Evolutionary conservation across 2,113 vertebrate genomes (phyloP).

Genomic region (Cryptoleucopteryx plumbea): DNA sequence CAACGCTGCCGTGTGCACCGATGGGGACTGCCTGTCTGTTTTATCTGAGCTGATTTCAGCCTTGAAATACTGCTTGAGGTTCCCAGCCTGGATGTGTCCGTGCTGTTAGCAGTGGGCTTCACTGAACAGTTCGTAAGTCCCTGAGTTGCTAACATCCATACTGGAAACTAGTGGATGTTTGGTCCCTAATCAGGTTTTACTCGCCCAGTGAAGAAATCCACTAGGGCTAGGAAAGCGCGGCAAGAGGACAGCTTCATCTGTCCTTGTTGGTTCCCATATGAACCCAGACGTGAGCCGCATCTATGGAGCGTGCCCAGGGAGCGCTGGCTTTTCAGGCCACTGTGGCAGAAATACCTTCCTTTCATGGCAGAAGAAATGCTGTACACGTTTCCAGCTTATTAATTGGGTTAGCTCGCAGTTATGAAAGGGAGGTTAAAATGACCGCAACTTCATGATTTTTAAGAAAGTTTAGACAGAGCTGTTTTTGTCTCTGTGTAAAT

Average conservation of each 20-base stretch:
- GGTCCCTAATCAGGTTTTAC: neutral
- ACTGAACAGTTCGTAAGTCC: neutral
- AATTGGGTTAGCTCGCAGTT: neutral
- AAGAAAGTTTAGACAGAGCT: neutral
- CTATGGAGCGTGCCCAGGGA: accelerated
- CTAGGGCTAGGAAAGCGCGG: neutral
- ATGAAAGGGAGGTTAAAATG: neutral
- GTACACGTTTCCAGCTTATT: accelerated
- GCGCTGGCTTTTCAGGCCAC: neutral
- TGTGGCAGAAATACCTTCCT: neutral
- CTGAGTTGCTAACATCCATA: neutral
- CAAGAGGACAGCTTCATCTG: neutral
- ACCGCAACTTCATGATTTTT: neutral
- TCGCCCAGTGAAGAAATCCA: neutral
- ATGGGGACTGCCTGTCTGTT: neutral
- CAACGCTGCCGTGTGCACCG: accelerated
- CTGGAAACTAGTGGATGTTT: neutral
- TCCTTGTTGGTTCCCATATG: neutral
- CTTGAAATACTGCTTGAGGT: neutral
- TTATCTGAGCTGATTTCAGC: neutral
- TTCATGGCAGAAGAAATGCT: neutral
- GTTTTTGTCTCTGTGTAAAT: neutral
- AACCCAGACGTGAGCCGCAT: neutral
- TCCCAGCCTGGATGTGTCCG: neutral
- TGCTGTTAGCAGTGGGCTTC: neutral